phyloP scores from a whole-genome alignment of 2,113 vertebrate species.

The Pituophis catenifer region DNA sequence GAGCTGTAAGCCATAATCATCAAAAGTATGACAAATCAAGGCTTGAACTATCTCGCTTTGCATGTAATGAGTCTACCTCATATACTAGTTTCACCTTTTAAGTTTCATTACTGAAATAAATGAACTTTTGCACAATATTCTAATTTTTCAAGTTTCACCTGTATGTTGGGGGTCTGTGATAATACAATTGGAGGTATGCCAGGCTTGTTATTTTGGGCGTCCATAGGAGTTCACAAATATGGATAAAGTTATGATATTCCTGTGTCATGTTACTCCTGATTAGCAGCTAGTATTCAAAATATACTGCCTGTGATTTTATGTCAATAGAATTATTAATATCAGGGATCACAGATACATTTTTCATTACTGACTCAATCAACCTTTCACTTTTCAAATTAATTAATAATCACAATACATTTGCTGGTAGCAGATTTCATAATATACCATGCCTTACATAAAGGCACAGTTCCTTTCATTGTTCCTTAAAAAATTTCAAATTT shows the following conservation, averaged over 20 bases:
- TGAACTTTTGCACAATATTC: too few species aligned
- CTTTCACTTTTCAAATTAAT: not conserved
- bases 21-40: too few species aligned
- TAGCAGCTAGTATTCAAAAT: not conserved
- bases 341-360: not conserved
- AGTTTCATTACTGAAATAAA: too few species aligned
- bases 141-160: too few species aligned
- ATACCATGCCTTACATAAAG: not conserved
- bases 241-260: not conserved
- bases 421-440: not conserved
- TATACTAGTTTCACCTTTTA: too few species aligned
- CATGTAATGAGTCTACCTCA: too few species aligned
- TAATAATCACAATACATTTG: not conserved
- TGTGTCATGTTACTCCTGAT: not conserved
- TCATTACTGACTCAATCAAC: not conserved
- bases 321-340: not conserved
- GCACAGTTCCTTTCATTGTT: not conserved
- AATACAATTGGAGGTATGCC: not conserved
- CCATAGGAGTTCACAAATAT: not conserved
- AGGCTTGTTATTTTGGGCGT: not conserved
- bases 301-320: not conserved
- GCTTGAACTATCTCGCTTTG: too few species aligned
- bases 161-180: not conserved
- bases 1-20: too few species aligned
- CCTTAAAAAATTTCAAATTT: not conserved